These are phyloP conservation scores for Pomatostomus ruficeps DNA, from an alignment of 2,113 vertebrate genomes.

Conservation along the genomic window DNA sequence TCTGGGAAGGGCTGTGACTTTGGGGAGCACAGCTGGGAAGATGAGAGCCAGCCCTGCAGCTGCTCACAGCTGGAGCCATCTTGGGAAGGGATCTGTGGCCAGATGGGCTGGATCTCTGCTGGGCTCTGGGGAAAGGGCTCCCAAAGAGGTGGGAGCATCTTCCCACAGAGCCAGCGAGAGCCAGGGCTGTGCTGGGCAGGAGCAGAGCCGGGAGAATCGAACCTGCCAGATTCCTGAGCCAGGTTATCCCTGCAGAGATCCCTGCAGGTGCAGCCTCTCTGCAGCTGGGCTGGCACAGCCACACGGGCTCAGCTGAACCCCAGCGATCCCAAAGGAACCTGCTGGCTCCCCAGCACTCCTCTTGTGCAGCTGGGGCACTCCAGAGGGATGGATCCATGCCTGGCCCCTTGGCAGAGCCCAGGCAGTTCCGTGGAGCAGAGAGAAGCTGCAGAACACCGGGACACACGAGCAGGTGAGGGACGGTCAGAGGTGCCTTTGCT, in stretches of 20 bases:
- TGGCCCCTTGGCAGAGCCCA: neutral
- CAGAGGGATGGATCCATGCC: neutral
- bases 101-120: neutral
- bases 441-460: neutral
- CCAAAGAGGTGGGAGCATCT: neutral
- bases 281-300: neutral
- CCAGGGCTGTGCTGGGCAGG: neutral
- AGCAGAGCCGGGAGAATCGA: neutral
- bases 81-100: neutral
- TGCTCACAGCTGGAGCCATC: neutral
- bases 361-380: neutral
- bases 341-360: neutral
- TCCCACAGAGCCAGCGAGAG: neutral
- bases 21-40: neutral
- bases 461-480: neutral
- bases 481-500: neutral
- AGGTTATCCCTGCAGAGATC: neutral
- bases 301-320: fast-evolving
- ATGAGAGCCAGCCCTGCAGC: neutral
- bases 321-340: fast-evolving
- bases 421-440: neutral
- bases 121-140: neutral
- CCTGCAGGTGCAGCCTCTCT: neutral
- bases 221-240: neutral
- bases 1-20: neutral